Evolutionary conservation across 2,888 invertebrate species (phyloP), one percentile per base, ranked within the genome.

Genomic region (Zonitis immaculata): DNA sequence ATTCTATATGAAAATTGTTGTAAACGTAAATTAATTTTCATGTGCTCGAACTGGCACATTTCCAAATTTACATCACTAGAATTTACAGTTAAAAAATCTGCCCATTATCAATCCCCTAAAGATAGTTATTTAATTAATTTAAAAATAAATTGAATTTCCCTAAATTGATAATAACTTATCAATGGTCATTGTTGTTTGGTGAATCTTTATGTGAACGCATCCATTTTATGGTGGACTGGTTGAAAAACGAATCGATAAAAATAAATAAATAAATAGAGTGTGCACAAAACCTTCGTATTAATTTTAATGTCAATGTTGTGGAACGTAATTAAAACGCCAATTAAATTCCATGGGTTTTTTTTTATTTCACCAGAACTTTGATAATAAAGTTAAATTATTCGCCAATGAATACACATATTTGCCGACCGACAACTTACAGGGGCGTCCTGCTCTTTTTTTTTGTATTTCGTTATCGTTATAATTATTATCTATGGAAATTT

Each of bases 301-400:
- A 39, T 39, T 39, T 39, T 39, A 20, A 39, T 39, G 39, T 18
- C 39, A 39, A 39, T 39, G 39, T n/a, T 39, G 39, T 39, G 39
- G 20, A 39, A 39, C 11, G 39, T 39, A 39, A 39, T 39, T 39
- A 39, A 39, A 39, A 39, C 39, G 20, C 39, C 39, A 39, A 39
- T 39, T 39, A 39, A 39, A 39, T 39, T 39, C 1, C 39, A 18
- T 16, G 39, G 39, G 3, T 20, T 18, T 20, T 39, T 39, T 20
- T 18, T 20, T 39, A 39, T 39, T 39, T 20, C 8, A 39, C 20
- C 11, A 20, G 66, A 66, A 66, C 61, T 65, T 59, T 63, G 65
- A 65, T 65, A 62, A 64, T 63, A 65, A 60, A 57, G 62, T 64
- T 64, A 63, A 66, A 66, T 66, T 66, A 65, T 65, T 59, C 64